Percentiles rank a stretch among this genome's conserved stretches.
Evolutionary conservation across 2,888 invertebrate genomes (phyloP).

Genomic region (Melipona bicolor): DNA sequence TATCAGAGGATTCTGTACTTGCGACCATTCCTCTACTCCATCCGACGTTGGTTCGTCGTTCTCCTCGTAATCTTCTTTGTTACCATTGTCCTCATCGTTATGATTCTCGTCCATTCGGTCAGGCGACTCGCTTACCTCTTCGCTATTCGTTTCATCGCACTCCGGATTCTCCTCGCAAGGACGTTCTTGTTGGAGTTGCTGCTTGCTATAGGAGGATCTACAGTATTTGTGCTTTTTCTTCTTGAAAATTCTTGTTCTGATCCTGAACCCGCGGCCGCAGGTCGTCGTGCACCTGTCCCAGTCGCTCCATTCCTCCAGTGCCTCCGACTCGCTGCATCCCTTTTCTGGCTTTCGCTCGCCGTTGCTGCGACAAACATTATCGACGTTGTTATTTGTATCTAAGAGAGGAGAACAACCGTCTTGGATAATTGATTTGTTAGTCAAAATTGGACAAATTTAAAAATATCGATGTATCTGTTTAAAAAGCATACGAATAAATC

Average conservation of each 20-base stretch:
- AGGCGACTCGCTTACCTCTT: slow-evolving; percentile 65
- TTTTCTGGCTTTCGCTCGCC: slow-evolving; percentile 40
- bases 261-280: slow-evolving; percentile 94
- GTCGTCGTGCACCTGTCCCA: slow-evolving; percentile 94
- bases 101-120: slow-evolving; percentile 48
- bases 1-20: slow-evolving; percentile 71
- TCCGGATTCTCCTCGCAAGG: slow-evolving; percentile 74
- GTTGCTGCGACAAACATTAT: slow-evolving; percentile 17
- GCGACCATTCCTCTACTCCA: slow-evolving; percentile 77
- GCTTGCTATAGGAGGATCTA: slow-evolving; percentile 61
- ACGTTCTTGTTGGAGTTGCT: slow-evolving; percentile 76
- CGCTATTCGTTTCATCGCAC: slow-evolving; percentile 73
- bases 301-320: slow-evolving; percentile 89
- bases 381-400: too few relatives aligned
- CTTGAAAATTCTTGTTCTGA: slow-evolving; percentile 90
- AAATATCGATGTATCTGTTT: too few relatives aligned
- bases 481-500: too few relatives aligned
- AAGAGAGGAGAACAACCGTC: too few relatives aligned
- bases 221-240: slow-evolving; percentile 81
- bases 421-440: too few relatives aligned
- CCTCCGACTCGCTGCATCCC: slow-evolving; percentile 80
- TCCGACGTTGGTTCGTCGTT: slow-evolving; percentile 58
- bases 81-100: slow-evolving; percentile 24
- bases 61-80: slow-evolving; percentile 40
- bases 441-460: too few relatives aligned